A percentile compares a stretch with the other conserved stretches of the same genome.
Evolutionary conservation across 1,140 invertebrate species (phyloP).

Genomic region (Charaxes varanes): DNA sequence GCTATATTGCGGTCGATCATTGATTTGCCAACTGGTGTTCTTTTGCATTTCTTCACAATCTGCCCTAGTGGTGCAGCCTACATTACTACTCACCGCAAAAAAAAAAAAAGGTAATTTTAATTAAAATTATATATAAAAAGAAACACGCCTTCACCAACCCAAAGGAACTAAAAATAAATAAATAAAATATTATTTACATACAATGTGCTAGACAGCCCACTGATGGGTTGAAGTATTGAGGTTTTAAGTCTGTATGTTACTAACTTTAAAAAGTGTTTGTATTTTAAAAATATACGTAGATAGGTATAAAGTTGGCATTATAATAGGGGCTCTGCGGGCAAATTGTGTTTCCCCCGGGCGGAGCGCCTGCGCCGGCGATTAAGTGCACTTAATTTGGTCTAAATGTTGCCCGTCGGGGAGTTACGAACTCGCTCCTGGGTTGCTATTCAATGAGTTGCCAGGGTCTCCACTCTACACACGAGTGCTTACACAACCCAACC

Average conservation of each 20-base stretch:
- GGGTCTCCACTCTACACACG: conserved; percentile 5
- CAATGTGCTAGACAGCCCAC: too few relatives aligned
- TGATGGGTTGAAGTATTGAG: too few relatives aligned
- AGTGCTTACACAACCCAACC: too few relatives aligned
- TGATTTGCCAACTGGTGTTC: conserved; percentile 25
- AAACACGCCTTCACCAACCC: too few relatives aligned
- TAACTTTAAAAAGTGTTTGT: too few relatives aligned
- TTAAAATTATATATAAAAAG: too few relatives aligned
- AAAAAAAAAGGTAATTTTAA: background rate
- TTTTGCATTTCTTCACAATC: conserved; percentile 11
- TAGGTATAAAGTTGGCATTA: conserved; percentile 35
- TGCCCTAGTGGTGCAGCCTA: conserved; percentile 5
- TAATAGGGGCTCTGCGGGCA: conserved; percentile 44
- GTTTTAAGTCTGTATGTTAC: too few relatives aligned
- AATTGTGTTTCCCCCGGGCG: conserved; percentile 42
- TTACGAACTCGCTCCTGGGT: conserved; percentile 21
- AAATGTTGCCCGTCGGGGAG: conserved; percentile 57
- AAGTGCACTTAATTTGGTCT: conserved; percentile 63
- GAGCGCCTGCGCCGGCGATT: conserved; percentile 50
- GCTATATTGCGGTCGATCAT: conserved; percentile 19
- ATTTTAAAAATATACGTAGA: too few relatives aligned
- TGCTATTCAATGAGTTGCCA: conserved; percentile 11
- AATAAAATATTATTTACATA: too few relatives aligned
- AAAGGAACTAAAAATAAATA: too few relatives aligned
- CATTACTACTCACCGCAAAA: conserved; percentile 12